Evolutionary conservation across 2,113 vertebrate species (phyloP), one percentile per base, ranked within the genome.

Genomic region (Microcebus jonahi): DNA sequence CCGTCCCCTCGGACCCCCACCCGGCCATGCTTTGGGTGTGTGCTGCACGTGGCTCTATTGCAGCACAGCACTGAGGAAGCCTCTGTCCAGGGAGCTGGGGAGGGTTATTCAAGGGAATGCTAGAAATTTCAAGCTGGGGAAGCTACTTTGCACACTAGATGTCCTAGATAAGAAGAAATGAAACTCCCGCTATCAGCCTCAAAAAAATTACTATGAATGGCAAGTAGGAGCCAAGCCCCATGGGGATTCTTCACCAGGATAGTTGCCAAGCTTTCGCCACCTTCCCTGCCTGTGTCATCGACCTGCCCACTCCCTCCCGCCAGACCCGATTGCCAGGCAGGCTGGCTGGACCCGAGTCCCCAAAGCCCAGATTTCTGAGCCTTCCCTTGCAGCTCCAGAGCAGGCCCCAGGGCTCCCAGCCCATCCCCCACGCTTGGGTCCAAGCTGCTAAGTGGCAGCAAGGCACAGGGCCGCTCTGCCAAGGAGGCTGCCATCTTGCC

Each of bases 101-200:
- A 90, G 75, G 96, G 59, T 97, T 95, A 96, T 90, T 95, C 34
- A 68, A 96, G 83, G 83, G 76, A 91, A 88, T 39, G 36, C 75
- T 91, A 94, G 96, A 95, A 91, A 91, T 88, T 61, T 95, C 90
- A 95, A 87, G 25, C 65, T 90, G 91, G 82, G 45, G 36, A 94
- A 92, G 50, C 59, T 50, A 75, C n/a, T 71, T 65, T 67, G 75
- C 17, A n/a, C n/a, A 31, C 57, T 94, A 42, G 34, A 93, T 93
- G 82, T 94, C 73, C 77, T 68, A 11, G 57, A 71, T 90, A 97
- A 97, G 90, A 96, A 97, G 97, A 97, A 97, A 96, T 95, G 96
- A 97, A 97, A 97, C 91, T 97, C 68, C 17, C 4, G 4, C 84
- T 97, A 94, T 88, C 45, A 91, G 82, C 82, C 27, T 70, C 84